phyloP scores from a whole-genome alignment of 2,797 vertebrate species.

The Sebastiscus tertius region DNA sequence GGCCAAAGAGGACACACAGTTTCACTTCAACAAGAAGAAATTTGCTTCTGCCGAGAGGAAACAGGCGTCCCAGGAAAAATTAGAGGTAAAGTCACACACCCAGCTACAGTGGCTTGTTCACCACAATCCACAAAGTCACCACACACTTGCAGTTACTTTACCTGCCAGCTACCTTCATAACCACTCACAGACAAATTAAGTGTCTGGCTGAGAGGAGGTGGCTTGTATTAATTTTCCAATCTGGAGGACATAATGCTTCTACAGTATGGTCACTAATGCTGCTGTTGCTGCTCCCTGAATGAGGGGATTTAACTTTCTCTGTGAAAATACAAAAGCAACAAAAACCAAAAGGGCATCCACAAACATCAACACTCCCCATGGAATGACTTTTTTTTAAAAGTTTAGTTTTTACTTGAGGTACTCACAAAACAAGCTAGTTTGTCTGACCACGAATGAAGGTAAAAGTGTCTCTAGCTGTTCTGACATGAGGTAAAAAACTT shows the following conservation, averaged over 20 bases:
- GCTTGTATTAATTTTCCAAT: not conserved
- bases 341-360: not conserved
- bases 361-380: not conserved
- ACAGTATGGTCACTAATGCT: not conserved
- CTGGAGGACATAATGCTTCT: not conserved
- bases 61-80: slow-evolving; percentile 88
- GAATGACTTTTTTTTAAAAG: not conserved
- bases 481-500: not conserved
- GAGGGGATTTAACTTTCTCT: not conserved
- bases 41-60: slow-evolving; percentile 86
- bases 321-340: not conserved
- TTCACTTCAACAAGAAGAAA: slow-evolving; percentile 92
- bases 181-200: not conserved
- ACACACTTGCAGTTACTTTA: not conserved
- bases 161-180: not conserved
- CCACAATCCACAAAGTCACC: not conserved
- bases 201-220: not conserved
- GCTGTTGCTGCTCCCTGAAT: not conserved
- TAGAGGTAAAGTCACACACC: slow-evolving; percentile 83
- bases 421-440: not conserved
- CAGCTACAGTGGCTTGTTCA: not conserved
- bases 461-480: not conserved
- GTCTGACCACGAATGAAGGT: not conserved
- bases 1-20: slow-evolving; percentile 91
- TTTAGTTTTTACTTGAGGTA: not conserved